Percentiles rank a stretch among this genome's conserved stretches.
Conservation (phyloP, 2,797 vertebrate genomes). For the Phyllotis vaccarum region DNA sequence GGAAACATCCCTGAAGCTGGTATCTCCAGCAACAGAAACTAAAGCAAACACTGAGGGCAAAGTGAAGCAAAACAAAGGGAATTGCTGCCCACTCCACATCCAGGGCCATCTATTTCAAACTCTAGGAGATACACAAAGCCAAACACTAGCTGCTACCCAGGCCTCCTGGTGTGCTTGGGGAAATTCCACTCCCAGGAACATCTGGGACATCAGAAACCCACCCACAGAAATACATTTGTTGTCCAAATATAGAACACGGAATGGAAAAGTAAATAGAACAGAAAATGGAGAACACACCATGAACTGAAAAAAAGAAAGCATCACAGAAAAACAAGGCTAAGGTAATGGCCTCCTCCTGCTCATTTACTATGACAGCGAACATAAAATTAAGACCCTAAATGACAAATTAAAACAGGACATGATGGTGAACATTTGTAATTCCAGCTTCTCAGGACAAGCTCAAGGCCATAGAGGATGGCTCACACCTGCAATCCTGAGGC, state of each 20-base stretch:
- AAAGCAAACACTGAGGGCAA: not conserved
- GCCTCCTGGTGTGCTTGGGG: not conserved
- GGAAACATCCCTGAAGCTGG: not conserved
- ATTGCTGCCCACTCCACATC: not conserved
- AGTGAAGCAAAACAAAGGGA: not conserved
- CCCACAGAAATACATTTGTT: constrained; percentile 23
- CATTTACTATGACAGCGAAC: fast-evolving
- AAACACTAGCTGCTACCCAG: not conserved
- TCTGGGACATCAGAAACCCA: constrained; percentile 42
- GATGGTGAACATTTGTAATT: not conserved
- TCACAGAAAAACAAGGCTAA: not conserved
- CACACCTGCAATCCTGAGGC: not conserved
- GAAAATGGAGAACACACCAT: not conserved
- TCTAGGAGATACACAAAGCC: fast-evolving
- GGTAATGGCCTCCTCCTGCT: not conserved
- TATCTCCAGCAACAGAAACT: not conserved
- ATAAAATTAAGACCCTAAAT: not conserved
- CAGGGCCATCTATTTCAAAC: not conserved
- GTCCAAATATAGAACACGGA: constrained; percentile 49
- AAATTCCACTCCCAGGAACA: not conserved
- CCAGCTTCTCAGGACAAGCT: not conserved
- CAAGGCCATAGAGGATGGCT: not conserved
- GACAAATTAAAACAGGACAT: not conserved
- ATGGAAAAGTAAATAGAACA: constrained; percentile 68
- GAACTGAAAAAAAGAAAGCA: not conserved